phyloP scores from a whole-genome alignment of 2,888 invertebrate species.

The Odontothrips loti region DNA sequence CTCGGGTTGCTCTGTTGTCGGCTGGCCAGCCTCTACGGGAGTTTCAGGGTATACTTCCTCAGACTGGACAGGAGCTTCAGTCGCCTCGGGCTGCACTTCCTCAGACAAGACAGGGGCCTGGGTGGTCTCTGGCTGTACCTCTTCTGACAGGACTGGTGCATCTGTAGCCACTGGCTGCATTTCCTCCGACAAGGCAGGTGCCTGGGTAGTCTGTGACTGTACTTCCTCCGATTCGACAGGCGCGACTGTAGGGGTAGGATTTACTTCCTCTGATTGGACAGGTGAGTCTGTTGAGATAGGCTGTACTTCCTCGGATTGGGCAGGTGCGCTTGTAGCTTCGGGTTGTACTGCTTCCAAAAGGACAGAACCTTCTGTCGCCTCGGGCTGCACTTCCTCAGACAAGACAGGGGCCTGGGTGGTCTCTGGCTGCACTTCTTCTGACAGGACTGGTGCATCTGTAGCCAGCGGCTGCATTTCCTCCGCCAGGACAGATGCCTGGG shows the following conservation, averaged over 20 bases:
- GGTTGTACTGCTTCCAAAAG: constrained; percentile 9
- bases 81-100: constrained; percentile 34
- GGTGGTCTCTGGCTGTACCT: constrained; percentile 25
- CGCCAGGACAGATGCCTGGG: neutral
- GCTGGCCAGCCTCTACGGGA: no score
- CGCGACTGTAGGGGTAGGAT: neutral
- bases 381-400: neutral
- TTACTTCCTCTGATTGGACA: neutral
- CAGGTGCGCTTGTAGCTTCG: neutral
- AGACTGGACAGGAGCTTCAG: constrained; percentile 30
- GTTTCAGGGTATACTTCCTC: constrained; percentile 30
- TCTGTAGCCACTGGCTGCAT: neutral
- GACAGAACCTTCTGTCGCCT: neutral
- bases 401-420: neutral
- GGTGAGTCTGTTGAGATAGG: neutral
- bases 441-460: neutral
- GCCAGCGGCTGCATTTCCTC: neutral
- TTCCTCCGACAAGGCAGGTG: neutral
- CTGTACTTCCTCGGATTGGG: neutral
- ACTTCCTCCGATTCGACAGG: neutral
- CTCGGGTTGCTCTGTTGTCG: constrained; percentile 29
- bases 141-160: neutral
- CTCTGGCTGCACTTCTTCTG: neutral
- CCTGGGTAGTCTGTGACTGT: constrained; percentile 21
- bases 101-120: constrained; percentile 24